phyloP scores from a whole-genome alignment of 2,797 vertebrate genomes.

The Hoplostethus mediterraneus region DNA sequence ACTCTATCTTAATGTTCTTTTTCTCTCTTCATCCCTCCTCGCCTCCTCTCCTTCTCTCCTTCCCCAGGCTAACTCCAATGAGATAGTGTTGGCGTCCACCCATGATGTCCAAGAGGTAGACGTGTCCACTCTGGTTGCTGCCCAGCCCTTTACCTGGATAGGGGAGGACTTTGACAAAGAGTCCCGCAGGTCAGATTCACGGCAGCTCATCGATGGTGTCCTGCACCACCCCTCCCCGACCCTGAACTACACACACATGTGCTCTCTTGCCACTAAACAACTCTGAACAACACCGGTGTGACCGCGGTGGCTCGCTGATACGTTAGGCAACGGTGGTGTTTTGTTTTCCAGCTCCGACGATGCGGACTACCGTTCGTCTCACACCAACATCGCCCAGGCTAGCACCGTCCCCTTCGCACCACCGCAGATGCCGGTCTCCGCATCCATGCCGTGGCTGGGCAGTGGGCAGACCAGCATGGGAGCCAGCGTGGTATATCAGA shows the following conservation, averaged over 20 bases:
- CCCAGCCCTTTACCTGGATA: conserved; percentile 96
- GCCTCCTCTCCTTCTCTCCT: conserved; percentile 28
- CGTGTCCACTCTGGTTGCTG: conserved; percentile 91
- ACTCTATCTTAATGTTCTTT: background rate
- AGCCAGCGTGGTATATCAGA: conserved; percentile 92
- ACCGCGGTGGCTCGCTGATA: background rate
- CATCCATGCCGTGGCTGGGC: conserved; percentile 97
- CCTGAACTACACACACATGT: background rate
- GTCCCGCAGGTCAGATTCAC: conserved; percentile 90
- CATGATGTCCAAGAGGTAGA: conserved; percentile 99
- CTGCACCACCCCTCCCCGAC: background rate
- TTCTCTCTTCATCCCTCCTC: background rate
- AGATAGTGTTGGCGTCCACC: conserved; percentile 98
- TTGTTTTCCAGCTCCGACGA: conserved; percentile 91
- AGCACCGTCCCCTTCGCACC: conserved; percentile 85
- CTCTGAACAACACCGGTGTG: background rate
- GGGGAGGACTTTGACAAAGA: conserved; percentile 97
- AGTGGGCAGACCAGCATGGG: conserved; percentile 97
- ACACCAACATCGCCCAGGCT: conserved; percentile 92
- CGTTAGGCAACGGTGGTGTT: background rate
- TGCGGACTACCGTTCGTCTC: conserved; percentile 92
- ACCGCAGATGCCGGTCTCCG: conserved; percentile 88
- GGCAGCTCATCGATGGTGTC: background rate
- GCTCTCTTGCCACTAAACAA: background rate
- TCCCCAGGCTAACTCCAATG: conserved; percentile 92